phyloP scores from a whole-genome alignment of 1,140 invertebrate species.

The Drosophila athabasca region DNA sequence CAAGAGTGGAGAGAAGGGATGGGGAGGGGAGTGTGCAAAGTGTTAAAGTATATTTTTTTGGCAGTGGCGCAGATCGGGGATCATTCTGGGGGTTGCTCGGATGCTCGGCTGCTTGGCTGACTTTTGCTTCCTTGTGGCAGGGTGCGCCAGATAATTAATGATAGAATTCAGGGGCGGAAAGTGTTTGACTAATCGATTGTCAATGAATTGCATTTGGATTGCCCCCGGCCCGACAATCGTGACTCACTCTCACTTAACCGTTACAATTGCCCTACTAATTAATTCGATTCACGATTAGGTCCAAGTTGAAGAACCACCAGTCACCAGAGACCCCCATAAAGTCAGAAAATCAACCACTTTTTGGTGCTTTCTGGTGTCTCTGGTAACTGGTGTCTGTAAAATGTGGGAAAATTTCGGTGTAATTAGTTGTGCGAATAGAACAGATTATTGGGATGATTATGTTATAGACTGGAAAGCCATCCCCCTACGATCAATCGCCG shows the following conservation, averaged over 20 bases:
- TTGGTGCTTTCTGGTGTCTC: conserved; percentile 12
- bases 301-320: conserved; percentile 37
- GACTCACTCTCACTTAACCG: conserved; percentile 71
- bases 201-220: conserved; percentile 78
- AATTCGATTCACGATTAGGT: conserved; percentile 73
- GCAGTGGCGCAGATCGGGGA: conserved; percentile 39
- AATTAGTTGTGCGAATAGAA: conserved; percentile 25
- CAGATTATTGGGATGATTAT: conserved; percentile 21
- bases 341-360: conserved; percentile 33
- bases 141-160: conserved; percentile 65
- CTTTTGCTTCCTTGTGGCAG: conserved; percentile 7
- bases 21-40: conserved; percentile 23
- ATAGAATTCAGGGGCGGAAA: conserved; percentile 62
- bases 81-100: conserved; percentile 38
- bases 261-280: conserved; percentile 68
- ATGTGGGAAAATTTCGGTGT: conserved; percentile 31
- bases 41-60: conserved; percentile 19
- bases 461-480: too few species aligned
- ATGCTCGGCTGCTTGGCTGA: neutral
- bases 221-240: conserved; percentile 30
- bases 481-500: neutral
- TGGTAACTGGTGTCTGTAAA: neutral
- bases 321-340: conserved; percentile 6
- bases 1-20: neutral
- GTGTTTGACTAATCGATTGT: conserved; percentile 81